Percentiles rank a stretch among this genome's conserved stretches.
Evolutionary conservation across 1,140 invertebrate genomes (phyloP).

Genomic region (Nasonia giraulti): DNA sequence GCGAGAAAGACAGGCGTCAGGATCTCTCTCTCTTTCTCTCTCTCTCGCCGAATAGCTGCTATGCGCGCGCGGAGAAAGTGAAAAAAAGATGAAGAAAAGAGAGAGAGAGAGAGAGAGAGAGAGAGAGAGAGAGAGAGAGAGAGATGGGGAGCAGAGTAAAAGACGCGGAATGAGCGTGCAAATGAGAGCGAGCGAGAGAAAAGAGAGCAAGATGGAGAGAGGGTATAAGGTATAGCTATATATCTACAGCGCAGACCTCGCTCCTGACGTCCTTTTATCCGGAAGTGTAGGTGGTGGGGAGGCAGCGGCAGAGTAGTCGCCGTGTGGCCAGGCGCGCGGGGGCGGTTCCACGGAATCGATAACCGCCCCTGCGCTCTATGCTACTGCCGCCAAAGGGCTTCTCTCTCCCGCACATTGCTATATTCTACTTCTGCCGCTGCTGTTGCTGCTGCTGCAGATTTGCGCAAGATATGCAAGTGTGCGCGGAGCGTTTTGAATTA

Average conservation of each 20-base stretch:
- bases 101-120: not conserved
- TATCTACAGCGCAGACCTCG: not conserved
- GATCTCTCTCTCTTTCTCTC: not conserved
- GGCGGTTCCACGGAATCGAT: slow-evolving; percentile 66
- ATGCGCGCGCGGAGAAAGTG: slow-evolving; percentile 11
- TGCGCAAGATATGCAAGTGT: not conserved
- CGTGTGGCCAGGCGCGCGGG: slow-evolving; percentile 33
- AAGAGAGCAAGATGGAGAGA: slow-evolving; percentile 35
- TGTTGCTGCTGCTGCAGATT: not conserved
- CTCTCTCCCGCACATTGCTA: slow-evolving; percentile 31
- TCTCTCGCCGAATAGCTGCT: not conserved
- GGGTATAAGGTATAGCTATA: not conserved
- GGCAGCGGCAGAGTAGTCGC: slow-evolving; percentile 18
- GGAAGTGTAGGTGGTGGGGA: slow-evolving; percentile 59
- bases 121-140: not conserved
- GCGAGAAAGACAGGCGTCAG: slow-evolving; percentile 10
- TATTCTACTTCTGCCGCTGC: no score
- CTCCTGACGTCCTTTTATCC: slow-evolving; percentile 65
- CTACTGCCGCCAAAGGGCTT: slow-evolving; percentile 59
- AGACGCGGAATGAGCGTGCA: slow-evolving; percentile 24
- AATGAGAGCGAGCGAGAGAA: slow-evolving; percentile 24
- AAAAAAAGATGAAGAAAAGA: not conserved
- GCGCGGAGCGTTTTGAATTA: no score
- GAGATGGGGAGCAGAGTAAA: not conserved
- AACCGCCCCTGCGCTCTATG: slow-evolving; percentile 60